A percentile compares a stretch with the other conserved stretches of the same genome.
These are phyloP conservation scores for Volucella zonaria DNA, from an alignment of 2,888 invertebrate species.

Conservation along the genomic window DNA sequence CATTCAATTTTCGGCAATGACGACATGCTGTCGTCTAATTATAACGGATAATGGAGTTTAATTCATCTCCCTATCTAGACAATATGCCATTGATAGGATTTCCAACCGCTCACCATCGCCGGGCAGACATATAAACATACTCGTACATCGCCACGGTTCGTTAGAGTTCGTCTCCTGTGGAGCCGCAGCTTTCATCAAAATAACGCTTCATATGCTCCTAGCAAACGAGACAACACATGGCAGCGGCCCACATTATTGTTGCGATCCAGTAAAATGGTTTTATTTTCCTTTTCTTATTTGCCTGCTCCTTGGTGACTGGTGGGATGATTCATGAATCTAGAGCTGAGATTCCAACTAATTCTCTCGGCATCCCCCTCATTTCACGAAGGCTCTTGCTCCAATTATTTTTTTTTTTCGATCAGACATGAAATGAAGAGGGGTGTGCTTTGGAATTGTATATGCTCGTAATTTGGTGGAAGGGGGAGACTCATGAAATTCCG, in stretches of 20 bases:
- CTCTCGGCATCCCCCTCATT: conserved; percentile 10
- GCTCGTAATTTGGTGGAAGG: background rate
- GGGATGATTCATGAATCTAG: conserved; percentile 22
- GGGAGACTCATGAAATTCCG: conserved; percentile 3
- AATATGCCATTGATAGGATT: conserved; percentile 50
- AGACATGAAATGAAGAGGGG: background rate
- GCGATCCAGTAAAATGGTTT: too few species aligned
- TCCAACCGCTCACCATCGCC: conserved; percentile 5
- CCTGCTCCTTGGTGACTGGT: background rate
- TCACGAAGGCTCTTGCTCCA: background rate
- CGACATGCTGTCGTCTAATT: conserved; percentile 59
- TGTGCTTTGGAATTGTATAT: background rate
- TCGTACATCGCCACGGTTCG: background rate
- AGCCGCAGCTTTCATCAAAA: conserved; percentile 6
- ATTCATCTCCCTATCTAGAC: conserved; percentile 61
- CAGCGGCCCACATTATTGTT: conserved; percentile 3
- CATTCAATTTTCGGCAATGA: conserved; percentile 13
- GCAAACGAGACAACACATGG: conserved; percentile 51
- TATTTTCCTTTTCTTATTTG: too few species aligned
- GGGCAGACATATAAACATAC: background rate
- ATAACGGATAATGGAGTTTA: conserved; percentile 64
- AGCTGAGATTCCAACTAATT: conserved; percentile 43
- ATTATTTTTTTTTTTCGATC: background rate
- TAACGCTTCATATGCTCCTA: conserved; percentile 29
- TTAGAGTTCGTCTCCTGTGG: background rate